Evolutionary conservation across 1,140 invertebrate species (phyloP).

Genomic region (Bombus soroeensis): DNA sequence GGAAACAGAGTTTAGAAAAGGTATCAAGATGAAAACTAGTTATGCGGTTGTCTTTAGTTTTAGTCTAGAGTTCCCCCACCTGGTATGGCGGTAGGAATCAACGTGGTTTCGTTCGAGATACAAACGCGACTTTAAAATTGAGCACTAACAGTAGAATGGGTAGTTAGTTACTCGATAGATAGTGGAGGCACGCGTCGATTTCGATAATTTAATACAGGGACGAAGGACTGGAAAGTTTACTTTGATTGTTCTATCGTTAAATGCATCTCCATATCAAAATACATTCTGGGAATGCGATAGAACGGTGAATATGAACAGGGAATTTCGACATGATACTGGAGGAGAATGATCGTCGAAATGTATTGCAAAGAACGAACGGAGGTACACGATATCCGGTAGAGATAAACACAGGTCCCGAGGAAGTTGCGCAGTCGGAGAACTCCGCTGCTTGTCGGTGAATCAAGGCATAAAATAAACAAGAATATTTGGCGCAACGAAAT

Average conservation of each 20-base stretch:
- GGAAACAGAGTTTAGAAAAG: neutral
- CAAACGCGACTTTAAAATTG: no score
- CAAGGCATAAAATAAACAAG: slow-evolving; percentile 47
- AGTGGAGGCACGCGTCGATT: neutral
- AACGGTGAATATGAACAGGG: neutral
- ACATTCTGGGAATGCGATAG: neutral
- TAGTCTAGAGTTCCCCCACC: neutral
- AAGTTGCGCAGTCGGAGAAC: slow-evolving; percentile 4
- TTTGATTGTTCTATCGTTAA: no score
- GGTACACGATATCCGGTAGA: slow-evolving; percentile 30
- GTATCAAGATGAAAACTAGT: neutral
- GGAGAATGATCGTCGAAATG: neutral
- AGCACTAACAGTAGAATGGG: neutral
- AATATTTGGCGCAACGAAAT: slow-evolving; percentile 37
- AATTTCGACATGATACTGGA: neutral
- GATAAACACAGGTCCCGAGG: slow-evolving; percentile 16
- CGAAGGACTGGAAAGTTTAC: no score
- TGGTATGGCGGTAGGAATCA: neutral
- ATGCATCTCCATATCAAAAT: neutral
- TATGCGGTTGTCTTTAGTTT: neutral
- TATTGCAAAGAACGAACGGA: slow-evolving; percentile 21
- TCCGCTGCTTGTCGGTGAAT: slow-evolving; percentile 7
- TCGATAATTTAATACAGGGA: no score
- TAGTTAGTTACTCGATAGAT: neutral
- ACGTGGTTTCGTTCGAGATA: neutral